phyloP scores from a whole-genome alignment of 2,113 vertebrate species.

The Elanoides forficatus region DNA sequence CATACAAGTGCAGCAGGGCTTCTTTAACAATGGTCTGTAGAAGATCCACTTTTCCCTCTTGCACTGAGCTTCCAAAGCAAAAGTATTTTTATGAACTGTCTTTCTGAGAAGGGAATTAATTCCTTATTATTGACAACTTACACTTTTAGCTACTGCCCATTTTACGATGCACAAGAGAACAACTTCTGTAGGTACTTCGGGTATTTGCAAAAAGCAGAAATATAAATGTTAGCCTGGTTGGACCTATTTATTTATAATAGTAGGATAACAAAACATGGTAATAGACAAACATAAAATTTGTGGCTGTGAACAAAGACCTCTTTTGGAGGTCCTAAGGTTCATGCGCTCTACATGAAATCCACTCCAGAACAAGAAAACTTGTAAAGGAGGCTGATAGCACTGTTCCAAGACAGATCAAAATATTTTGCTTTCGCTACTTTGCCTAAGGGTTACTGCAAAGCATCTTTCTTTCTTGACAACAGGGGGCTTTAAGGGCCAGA shows the following conservation, averaged over 20 bases:
- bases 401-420: background rate
- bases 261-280: background rate
- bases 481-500: background rate
- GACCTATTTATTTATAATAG: background rate
- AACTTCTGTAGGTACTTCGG: background rate
- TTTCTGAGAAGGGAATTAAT: background rate
- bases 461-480: background rate
- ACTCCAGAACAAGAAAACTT: background rate
- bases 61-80: background rate
- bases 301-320: background rate
- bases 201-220: background rate
- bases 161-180: background rate
- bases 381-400: background rate
- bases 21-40: background rate
- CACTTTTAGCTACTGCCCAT: background rate
- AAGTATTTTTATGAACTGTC: background rate
- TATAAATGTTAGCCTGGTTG: background rate
- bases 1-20: background rate
- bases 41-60: background rate
- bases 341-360: background rate
- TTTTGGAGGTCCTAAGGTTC: background rate
- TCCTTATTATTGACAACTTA: background rate
- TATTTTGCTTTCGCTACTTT: slow-evolving; percentile 9
- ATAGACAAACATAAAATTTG: background rate
- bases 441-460: background rate